phyloP scores from a whole-genome alignment of 2,797 vertebrate species.

The Erithacus rubecula region DNA sequence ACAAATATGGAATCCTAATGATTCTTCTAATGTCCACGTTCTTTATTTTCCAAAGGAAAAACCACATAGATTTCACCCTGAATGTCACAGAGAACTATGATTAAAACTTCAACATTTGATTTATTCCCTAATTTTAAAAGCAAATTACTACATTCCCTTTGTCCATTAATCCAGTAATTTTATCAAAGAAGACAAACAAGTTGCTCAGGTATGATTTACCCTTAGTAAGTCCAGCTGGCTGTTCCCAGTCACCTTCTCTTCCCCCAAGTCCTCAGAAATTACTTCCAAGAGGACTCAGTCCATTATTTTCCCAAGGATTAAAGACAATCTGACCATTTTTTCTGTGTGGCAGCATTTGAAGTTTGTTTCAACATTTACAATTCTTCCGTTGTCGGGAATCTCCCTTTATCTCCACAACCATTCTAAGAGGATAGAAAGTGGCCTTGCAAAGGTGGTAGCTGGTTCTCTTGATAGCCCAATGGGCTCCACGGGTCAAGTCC shows the following conservation, averaged over 20 bases:
- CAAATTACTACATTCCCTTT: background rate
- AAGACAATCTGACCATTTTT: background rate
- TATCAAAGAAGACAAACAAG: background rate
- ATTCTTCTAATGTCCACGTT: background rate
- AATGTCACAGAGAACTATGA: background rate
- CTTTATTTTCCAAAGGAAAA: background rate
- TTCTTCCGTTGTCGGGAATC: background rate
- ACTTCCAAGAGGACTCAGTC: background rate
- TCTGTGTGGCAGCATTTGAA: background rate
- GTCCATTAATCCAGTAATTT: background rate
- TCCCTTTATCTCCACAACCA: background rate
- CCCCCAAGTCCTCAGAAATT: background rate
- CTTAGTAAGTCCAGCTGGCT: background rate
- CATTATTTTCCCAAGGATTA: background rate
- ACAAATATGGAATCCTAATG: background rate
- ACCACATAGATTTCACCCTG: background rate
- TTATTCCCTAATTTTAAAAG: background rate
- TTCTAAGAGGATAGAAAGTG: background rate
- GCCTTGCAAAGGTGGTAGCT: background rate
- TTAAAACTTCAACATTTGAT: background rate
- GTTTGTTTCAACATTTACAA: background rate
- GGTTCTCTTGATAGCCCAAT: background rate
- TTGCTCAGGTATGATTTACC: background rate
- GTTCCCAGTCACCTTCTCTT: background rate
- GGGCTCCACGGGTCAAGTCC: background rate